phyloP scores from a whole-genome alignment of 2,797 vertebrate species.

The Huso huso region DNA sequence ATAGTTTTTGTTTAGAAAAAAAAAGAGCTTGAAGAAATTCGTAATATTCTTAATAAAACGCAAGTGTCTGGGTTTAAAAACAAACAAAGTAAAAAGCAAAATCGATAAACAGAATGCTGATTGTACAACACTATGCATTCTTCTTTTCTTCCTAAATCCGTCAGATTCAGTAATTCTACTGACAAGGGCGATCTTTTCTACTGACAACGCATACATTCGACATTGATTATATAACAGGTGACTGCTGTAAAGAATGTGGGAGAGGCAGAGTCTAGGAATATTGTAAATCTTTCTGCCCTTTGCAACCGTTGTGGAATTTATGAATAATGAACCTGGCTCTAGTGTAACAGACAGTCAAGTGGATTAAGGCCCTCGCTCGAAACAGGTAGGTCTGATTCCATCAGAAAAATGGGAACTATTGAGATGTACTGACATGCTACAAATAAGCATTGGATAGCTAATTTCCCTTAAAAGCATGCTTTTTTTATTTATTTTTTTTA shows the following conservation, averaged over 20 bases:
- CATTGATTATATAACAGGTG: conserved; percentile 1
- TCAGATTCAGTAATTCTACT: background rate
- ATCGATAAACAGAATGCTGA: too few species aligned
- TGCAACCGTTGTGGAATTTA: background rate
- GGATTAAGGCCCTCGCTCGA: too few species aligned
- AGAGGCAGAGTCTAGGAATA: background rate
- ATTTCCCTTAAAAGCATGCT: too few species aligned
- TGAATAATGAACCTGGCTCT: background rate
- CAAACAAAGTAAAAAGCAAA: too few species aligned
- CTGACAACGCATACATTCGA: background rate
- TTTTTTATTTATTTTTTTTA: too few species aligned
- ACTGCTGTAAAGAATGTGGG: background rate
- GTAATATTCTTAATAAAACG: too few species aligned
- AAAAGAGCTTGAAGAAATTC: too few species aligned
- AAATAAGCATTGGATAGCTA: too few species aligned
- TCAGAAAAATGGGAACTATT: background rate
- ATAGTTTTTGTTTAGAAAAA: too few species aligned
- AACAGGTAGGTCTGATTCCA: background rate
- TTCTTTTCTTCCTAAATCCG: background rate
- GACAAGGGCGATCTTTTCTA: background rate
- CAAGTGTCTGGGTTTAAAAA: too few species aligned
- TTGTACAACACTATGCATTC: background rate
- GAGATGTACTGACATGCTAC: too few species aligned
- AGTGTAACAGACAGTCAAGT: too few species aligned
- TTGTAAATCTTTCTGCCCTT: background rate